A percentile compares a stretch with the other conserved stretches of the same genome.
phyloP scores from a whole-genome alignment of 1,140 invertebrate genomes.

The Micrasema longulum region DNA sequence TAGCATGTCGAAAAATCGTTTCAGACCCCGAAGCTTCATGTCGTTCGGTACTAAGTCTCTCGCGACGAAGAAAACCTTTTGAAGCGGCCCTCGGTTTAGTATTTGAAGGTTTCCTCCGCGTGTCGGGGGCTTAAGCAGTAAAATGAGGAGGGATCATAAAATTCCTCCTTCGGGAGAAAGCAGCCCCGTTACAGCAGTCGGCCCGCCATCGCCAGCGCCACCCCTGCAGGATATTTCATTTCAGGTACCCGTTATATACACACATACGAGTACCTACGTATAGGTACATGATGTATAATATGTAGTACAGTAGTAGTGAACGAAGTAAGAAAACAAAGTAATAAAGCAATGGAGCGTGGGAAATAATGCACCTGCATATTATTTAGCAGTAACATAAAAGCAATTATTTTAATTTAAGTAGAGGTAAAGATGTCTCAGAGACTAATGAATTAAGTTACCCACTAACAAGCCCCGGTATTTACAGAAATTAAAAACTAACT shows the following conservation, averaged over 20 bases:
- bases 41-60: neutral
- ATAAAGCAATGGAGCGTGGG: slow-evolving; percentile 24
- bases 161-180: slow-evolving; percentile 28
- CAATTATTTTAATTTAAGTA: too few species aligned
- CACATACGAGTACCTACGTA: too few species aligned
- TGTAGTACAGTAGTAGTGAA: neutral
- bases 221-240: slow-evolving; percentile 15
- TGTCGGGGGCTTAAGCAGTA: slow-evolving; percentile 13
- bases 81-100: neutral
- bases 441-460: too few species aligned
- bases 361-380: slow-evolving; percentile 21
- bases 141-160: slow-evolving; percentile 20
- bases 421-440: too few species aligned
- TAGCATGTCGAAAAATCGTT: neutral
- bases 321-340: slow-evolving; percentile 6
- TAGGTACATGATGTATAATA: too few species aligned
- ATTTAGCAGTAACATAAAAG: neutral
- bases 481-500: too few species aligned
- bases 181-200: neutral
- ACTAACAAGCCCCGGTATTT: too few species aligned
- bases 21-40: neutral
- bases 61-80: slow-evolving; percentile 5
- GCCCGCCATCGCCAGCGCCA: too few species aligned
- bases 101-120: neutral
- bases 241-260: slow-evolving; percentile 16